Base-by-base conservation (phyloP, 2,888 invertebrate species). In the Caenorhabditis virilis region DNA sequence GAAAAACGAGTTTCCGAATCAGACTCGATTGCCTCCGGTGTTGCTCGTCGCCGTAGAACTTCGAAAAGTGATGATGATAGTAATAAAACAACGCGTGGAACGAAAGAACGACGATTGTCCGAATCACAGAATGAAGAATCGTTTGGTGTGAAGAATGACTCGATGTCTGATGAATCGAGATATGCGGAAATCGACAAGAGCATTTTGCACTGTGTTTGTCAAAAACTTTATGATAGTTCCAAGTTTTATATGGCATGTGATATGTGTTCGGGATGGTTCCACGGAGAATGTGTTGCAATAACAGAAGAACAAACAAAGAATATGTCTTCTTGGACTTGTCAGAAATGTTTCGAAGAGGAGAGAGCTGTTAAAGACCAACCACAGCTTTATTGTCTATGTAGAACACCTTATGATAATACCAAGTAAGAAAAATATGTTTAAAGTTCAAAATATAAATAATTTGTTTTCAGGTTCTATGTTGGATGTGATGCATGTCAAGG, bases 401-500 rank as follows among this genome's bases (percentile, higher is more conserved):
- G 90, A 79, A 93, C 93, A 84, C 95, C 95, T 15, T 97, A 97
- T 84, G 95, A 97, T 85, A 93, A 94, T 86, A 91, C 93, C 82
- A 93, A 94, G 92, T 93, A 86, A 87, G 67, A 6, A 30, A n/a
- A n/a, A n/a, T n/a, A n/a, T n/a, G n/a, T n/a, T n/a, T n/a, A n/a
- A n/a, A n/a, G n/a, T n/a, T n/a, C n/a, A n/a, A n/a, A 30, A 30
- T 30, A 9, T 6, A 13, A 30, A 30, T 30, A 30, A 9, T 30
- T 30, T 41, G 54, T 55, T 85, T 87, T 38, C 84, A 93, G 93
- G 85, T 97, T 97, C 88, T 98, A 97, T 85, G 95, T 98, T 82
- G 95, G 95, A 84, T 98, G 98, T 85, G 98, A 98, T 86, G 90
- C 91, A 69, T 98, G 98, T 85, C 93, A 95, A 85, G 95, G 94